These are phyloP conservation scores for Chaetura pelagica DNA, from an alignment of 2,113 vertebrate species.

Conservation along the genomic window DNA sequence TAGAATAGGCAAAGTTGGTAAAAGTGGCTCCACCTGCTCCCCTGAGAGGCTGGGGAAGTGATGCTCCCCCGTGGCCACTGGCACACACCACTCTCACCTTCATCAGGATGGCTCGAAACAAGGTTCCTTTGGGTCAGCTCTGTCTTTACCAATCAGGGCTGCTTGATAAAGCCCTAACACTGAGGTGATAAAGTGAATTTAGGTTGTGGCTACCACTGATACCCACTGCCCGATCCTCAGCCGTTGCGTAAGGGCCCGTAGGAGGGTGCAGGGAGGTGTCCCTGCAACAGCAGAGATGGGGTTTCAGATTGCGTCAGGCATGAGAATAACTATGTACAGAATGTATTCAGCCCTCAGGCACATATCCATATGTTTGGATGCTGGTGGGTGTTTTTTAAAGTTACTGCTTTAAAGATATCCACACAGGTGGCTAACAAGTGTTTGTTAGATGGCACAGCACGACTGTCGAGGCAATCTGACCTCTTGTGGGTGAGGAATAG, in stretches of 20 bases:
- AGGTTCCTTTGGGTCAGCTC: background rate
- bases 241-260: background rate
- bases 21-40: background rate
- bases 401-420: conserved; percentile 57
- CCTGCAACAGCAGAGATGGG: background rate
- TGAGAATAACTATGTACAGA: conserved; percentile 30
- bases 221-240: background rate
- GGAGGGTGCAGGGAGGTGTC: background rate
- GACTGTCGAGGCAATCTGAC: conserved; percentile 19
- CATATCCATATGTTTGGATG: conserved; percentile 57
- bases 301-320: conserved; percentile 6
- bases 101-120: background rate
- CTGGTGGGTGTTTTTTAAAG: conserved; percentile 64
- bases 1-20: background rate
- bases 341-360: conserved; percentile 45
- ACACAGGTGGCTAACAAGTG: conserved; percentile 46
- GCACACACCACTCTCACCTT: rapidly evolving
- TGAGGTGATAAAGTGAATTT: background rate
- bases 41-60: background rate
- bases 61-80: background rate
- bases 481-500: background rate
- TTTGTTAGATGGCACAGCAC: conserved; percentile 46
- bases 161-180: background rate
- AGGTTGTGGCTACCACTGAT: background rate
- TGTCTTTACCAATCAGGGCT: background rate